Percentiles rank a stretch among this genome's conserved stretches.
phyloP scores from a whole-genome alignment of 2,888 invertebrate species.

The Luffia ferchaultella region DNA sequence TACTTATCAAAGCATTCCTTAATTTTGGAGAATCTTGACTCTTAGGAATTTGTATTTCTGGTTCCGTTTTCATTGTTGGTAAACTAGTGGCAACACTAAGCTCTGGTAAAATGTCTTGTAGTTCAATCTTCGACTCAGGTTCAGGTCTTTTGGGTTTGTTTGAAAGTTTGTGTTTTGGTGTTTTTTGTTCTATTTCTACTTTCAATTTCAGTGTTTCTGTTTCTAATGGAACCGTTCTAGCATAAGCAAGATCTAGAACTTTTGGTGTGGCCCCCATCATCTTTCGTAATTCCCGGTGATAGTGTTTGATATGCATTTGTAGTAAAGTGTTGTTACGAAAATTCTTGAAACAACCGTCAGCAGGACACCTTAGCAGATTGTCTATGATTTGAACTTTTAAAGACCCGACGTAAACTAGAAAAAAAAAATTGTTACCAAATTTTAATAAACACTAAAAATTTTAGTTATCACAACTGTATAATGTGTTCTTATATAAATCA shows the following conservation, averaged over 20 bases:
- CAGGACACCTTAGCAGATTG: slow-evolving; percentile 75
- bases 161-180: slow-evolving; percentile 43
- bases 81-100: slow-evolving; percentile 1
- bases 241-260: slow-evolving; percentile 85
- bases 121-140: slow-evolving; percentile 25
- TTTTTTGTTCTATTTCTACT: slow-evolving; percentile 24
- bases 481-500: background rate
- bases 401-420: slow-evolving; percentile 64
- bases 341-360: slow-evolving; percentile 85
- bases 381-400: slow-evolving; percentile 74
- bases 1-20: slow-evolving; percentile 30
- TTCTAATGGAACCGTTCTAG: slow-evolving; percentile 63
- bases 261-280: slow-evolving; percentile 82
- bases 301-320: slow-evolving; percentile 95
- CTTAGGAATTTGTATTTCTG: slow-evolving; percentile 19
- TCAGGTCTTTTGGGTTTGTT: slow-evolving; percentile 30
- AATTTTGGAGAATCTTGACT: slow-evolving; percentile 46
- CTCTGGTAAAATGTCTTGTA: slow-evolving; percentile 19
- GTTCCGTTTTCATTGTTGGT: background rate
- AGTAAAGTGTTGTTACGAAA: slow-evolving; percentile 91
- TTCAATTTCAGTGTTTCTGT: slow-evolving; percentile 18
- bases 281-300: slow-evolving; percentile 82
- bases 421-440: slow-evolving; percentile 12
- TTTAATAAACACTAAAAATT: background rate
- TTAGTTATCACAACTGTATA: too few species aligned